Percentiles rank a stretch among this genome's conserved stretches.
Evolutionary conservation across 2,797 vertebrate genomes (phyloP).

Genomic region (Phataginus tricuspis): DNA sequence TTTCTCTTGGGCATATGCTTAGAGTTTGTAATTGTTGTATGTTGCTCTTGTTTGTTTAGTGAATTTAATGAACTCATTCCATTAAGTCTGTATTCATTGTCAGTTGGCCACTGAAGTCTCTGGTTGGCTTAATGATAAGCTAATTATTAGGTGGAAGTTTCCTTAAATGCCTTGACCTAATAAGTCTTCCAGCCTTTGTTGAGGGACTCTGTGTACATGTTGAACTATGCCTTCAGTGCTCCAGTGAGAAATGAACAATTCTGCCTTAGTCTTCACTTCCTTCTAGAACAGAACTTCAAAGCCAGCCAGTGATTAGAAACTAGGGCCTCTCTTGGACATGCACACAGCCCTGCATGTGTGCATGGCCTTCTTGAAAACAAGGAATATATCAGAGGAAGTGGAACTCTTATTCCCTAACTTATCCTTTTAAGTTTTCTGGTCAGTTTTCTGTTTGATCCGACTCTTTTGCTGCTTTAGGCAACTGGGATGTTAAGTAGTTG

Average conservation of each 20-base stretch:
- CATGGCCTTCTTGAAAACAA: neutral
- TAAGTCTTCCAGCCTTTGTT: neutral
- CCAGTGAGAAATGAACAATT: neutral
- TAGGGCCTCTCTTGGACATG: neutral
- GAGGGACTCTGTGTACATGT: neutral
- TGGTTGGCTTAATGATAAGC: neutral
- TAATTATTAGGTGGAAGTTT: neutral
- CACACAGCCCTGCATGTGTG: neutral
- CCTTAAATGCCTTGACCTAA: neutral
- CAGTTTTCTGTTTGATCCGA: neutral
- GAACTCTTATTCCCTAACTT: neutral
- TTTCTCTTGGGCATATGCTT: neutral
- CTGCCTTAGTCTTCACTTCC: neutral
- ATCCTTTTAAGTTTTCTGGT: neutral
- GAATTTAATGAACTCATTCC: slow-evolving; percentile 10
- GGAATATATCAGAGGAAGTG: neutral
- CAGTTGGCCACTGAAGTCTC: neutral
- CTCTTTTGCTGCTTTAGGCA: neutral
- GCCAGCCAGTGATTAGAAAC: neutral
- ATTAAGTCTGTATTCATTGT: neutral
- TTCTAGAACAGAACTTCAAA: neutral
- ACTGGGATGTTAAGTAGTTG: neutral
- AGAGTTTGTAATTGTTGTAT: neutral
- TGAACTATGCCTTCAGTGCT: neutral
- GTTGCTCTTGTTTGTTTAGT: neutral